Evolutionary conservation across 2,888 invertebrate species (phyloP), one percentile per base, ranked within the genome.

Genomic region (Lithophane socia): DNA sequence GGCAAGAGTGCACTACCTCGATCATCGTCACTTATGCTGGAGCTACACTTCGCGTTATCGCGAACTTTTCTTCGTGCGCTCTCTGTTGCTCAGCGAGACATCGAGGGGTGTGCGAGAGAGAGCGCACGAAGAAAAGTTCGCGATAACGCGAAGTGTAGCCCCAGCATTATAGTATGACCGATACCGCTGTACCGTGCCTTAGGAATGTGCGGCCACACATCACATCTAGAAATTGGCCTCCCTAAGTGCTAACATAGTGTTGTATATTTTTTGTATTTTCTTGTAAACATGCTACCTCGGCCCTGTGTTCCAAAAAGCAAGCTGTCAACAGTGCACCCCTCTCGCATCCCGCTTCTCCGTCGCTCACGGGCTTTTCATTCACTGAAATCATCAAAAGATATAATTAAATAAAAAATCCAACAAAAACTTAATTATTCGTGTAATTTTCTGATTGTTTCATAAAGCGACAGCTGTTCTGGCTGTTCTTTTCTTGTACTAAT

Each of bases 331-430:
- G 78, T 42, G 87, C 85, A 1, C 91, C 91, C 67, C 92, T 88
- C 42, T 93, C 92, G 67, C 94, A 94, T 3, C 93, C 93, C 37
- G 91, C 90, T 2, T 86, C 89, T 5, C 90, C 91, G 21, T 93
- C 94, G 29, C 75, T 83, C 0, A 93, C 93, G 16, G 87, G 54
- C 75, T 90, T 76, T 0, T 87, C 82, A 61, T 89, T 89, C 8
- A 91, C 91, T 90, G 86, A 47, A 75, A 86, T 29, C 16, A 73
- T 21, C 2, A 71, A 0, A 71, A 37, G 9, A 61, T 61, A 65
- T n/a, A 56, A 56, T 16, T 18, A 47, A 54, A 44, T 49, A 16
- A 18, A 49, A 52, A 52, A 52, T 7, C 7, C 18, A 52, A 52
- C 18, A 8, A 52, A 18, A 18, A 52, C 8, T 21, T 7, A 52